Percentiles rank a stretch among this genome's conserved stretches.
Evolutionary conservation across 1,140 invertebrate species (phyloP).

Genomic region (Aphaenogaster ashmeadi): DNA sequence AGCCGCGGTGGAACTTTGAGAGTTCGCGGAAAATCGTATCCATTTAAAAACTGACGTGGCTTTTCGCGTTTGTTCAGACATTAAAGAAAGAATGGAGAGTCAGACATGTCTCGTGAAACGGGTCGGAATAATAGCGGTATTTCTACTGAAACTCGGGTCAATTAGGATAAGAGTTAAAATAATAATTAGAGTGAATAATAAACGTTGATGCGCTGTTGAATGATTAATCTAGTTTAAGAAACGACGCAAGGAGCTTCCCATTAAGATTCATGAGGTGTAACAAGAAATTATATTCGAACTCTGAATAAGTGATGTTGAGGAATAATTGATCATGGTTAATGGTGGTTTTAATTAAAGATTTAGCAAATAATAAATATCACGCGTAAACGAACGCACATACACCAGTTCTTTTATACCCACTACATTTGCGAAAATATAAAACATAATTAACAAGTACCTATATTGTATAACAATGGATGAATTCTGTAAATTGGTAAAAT

Average conservation of each 20-base stretch:
- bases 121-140: neutral
- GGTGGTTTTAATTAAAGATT: neutral
- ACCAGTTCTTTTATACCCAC: neutral
- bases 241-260: neutral
- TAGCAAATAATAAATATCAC: neutral
- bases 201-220: conserved; percentile 10
- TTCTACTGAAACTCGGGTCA: neutral
- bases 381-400: neutral
- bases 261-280: conserved; percentile 5
- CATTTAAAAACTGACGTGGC: neutral
- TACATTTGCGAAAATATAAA: neutral
- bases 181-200: conserved; percentile 9
- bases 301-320: neutral
- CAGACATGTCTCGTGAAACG: neutral
- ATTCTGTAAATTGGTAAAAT: conserved; percentile 3
- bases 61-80: neutral
- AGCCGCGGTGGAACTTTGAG: neutral
- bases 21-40: neutral
- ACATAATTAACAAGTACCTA: neutral
- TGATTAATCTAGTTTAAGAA: conserved; percentile 30
- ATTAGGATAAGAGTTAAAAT: neutral
- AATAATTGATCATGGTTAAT: conserved; percentile 27
- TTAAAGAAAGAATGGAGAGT: neutral
- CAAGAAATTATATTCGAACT: conserved; percentile 4
- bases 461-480: neutral